A percentile compares a stretch with the other conserved stretches of the same genome.
phyloP scores from a whole-genome alignment of 2,113 vertebrate genomes.

The Urocynchramus pylzowi region DNA sequence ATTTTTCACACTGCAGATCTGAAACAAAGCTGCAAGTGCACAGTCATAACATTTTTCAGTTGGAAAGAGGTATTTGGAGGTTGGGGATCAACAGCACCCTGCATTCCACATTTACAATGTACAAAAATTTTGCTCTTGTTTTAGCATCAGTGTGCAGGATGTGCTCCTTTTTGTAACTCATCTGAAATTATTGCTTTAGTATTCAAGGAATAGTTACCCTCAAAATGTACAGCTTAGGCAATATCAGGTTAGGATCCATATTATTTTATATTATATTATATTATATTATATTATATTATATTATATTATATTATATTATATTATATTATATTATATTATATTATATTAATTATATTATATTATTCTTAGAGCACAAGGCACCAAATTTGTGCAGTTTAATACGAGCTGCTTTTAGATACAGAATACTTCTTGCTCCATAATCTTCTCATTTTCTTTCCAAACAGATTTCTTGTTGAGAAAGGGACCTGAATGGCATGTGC shows the following conservation, averaged over 20 bases:
- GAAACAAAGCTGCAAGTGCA: not conserved
- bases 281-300: too few relatives aligned
- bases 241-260: not conserved
- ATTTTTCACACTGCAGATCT: not conserved
- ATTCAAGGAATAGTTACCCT: not conserved
- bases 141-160: too few relatives aligned
- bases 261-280: too few relatives aligned
- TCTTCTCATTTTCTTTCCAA: not conserved
- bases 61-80: not conserved
- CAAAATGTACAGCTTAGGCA: not conserved
- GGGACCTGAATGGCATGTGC: too few relatives aligned
- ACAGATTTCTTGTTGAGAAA: not conserved
- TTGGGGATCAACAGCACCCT: not conserved
- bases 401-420: not conserved
- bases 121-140: not conserved
- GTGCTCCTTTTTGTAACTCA: not conserved
- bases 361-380: not conserved
- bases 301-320: too few relatives aligned
- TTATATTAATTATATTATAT: too few relatives aligned
- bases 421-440: not conserved
- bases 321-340: too few relatives aligned
- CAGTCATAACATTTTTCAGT: not conserved
- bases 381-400: not conserved
- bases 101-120: not conserved
- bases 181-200: not conserved